phyloP scores from a whole-genome alignment of 2,888 invertebrate species.

The Allacma fusca region DNA sequence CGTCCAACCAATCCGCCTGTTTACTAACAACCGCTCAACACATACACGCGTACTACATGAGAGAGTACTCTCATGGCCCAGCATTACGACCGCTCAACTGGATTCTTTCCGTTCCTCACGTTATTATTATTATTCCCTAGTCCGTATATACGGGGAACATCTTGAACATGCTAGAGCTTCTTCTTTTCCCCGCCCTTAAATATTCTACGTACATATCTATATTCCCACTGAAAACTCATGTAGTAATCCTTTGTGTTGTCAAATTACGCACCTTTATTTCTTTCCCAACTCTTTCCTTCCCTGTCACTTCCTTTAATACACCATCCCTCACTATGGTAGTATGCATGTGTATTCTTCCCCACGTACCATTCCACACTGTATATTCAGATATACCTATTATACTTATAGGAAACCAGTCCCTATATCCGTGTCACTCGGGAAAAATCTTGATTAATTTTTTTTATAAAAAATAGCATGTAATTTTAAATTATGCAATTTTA shows the following conservation, averaged over 20 bases:
- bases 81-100: no score
- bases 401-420: no score
- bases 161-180: background rate
- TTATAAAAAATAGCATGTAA: no score
- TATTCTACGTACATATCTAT: background rate
- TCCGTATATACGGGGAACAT: background rate
- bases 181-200: background rate
- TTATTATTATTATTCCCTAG: no score
- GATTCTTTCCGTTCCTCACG: no score
- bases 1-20: background rate
- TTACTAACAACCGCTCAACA: background rate
- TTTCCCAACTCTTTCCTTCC: constrained; percentile 5
- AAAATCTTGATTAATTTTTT: no score
- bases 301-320: background rate
- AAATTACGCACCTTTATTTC: constrained; percentile 8
- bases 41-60: background rate
- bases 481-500: no score
- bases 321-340: background rate
- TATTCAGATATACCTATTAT: no score
- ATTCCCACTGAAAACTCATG: background rate
- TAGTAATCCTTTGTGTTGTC: constrained; percentile 12
- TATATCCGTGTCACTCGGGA: no score
- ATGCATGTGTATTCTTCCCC: background rate
- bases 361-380: no score
- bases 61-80: no score